These are phyloP conservation scores for Lepidocolaptes lacrymiger DNA, from an alignment of 2,797 vertebrate species.

Conservation along the genomic window DNA sequence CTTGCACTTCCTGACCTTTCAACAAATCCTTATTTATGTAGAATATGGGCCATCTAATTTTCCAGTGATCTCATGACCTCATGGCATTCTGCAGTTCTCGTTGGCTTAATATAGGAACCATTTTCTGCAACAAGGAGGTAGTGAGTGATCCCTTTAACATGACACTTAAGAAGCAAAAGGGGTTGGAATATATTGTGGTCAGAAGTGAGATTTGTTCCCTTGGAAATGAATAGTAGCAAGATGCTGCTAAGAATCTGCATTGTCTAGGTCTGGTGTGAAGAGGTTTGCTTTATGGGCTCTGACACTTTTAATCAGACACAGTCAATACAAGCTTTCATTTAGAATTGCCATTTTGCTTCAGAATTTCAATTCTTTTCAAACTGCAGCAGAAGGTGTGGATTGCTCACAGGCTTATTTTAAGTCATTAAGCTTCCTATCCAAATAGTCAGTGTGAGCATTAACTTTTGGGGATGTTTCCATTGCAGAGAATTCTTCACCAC, in stretches of 20 bases:
- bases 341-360: constrained; percentile 24
- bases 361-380: constrained; percentile 10
- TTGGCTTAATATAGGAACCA: neutral
- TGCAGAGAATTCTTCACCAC: neutral
- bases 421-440: constrained; percentile 27
- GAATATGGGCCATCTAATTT: neutral
- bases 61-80: neutral
- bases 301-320: constrained; percentile 23
- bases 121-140: neutral
- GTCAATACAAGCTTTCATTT: constrained; percentile 11
- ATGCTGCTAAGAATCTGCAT: neutral
- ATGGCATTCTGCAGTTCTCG: neutral
- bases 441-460: neutral
- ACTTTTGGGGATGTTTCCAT: constrained; percentile 28
- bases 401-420: constrained; percentile 46
- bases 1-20: neutral
- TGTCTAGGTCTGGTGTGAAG: neutral
- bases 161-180: neutral
- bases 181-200: neutral
- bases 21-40: neutral
- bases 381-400: constrained; percentile 17
- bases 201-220: neutral
- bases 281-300: neutral
- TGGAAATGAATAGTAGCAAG: neutral
- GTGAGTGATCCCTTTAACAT: neutral